These are phyloP conservation scores for Macrophya alboannulata DNA, from an alignment of 2,888 invertebrate species.

Conservation along the genomic window DNA sequence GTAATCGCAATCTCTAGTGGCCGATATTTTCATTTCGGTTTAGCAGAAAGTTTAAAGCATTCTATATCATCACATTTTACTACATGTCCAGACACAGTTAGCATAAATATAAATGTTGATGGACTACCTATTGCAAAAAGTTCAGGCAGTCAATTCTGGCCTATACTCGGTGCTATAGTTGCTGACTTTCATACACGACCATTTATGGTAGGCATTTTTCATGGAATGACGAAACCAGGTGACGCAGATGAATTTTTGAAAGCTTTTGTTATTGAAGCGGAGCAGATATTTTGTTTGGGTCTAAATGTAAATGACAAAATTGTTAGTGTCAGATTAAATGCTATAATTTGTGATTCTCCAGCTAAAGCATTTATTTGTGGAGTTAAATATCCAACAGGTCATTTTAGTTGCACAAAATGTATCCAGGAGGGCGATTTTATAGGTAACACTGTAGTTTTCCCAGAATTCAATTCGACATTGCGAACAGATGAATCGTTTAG, in stretches of 20 bases:
- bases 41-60: slow-evolving; percentile 53
- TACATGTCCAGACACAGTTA: slow-evolving; percentile 27
- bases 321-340: not conserved
- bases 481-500: slow-evolving; percentile 1
- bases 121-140: slow-evolving; percentile 60
- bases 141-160: slow-evolving; percentile 60
- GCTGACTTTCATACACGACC: slow-evolving; percentile 48
- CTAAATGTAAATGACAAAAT: not conserved
- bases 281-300: not conserved
- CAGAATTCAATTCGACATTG: not conserved
- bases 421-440: not conserved
- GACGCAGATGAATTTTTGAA: slow-evolving; percentile 58
- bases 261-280: slow-evolving; percentile 58
- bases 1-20: slow-evolving; percentile 41
- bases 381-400: not conserved
- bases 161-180: slow-evolving; percentile 56
- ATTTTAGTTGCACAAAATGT: slow-evolving; percentile 16
- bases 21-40: slow-evolving; percentile 60
- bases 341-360: slow-evolving; percentile 8
- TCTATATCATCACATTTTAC: not conserved
- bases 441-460: not conserved
- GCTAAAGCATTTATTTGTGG: slow-evolving; percentile 15
- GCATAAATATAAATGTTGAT: slow-evolving; percentile 58
- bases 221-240: slow-evolving; percentile 60
- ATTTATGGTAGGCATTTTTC: slow-evolving; percentile 59